Conservation (phyloP, 2,888 invertebrate genomes). For the Chrysomela aeneicollis region DNA sequence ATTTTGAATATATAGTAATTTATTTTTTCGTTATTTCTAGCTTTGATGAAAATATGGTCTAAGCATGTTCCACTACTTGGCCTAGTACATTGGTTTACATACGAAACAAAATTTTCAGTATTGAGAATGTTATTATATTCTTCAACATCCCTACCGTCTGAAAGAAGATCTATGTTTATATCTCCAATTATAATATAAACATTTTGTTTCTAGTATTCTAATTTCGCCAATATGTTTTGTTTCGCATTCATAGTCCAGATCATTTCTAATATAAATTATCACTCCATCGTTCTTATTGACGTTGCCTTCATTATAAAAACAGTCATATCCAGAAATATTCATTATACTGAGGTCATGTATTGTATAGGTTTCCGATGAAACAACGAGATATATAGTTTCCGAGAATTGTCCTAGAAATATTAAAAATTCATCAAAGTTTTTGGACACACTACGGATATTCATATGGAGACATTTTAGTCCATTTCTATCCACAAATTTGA, state of each 20-base stretch:
- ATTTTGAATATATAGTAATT: slow-evolving; percentile 10
- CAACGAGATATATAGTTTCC: background rate
- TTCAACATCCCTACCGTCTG: slow-evolving; percentile 3
- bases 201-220: background rate
- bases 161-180: background rate
- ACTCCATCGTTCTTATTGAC: slow-evolving; percentile 10
- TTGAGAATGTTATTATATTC: slow-evolving; percentile 11
- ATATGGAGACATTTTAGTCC: background rate
- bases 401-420: slow-evolving; percentile 1
- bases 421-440: slow-evolving; percentile 12
- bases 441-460: slow-evolving; percentile 9
- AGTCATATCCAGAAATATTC: slow-evolving; percentile 2
- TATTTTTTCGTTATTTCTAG: background rate
- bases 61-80: slow-evolving; percentile 9
- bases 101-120: slow-evolving; percentile 7
- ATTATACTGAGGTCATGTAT: background rate
- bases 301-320: slow-evolving; percentile 14
- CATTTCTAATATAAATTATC: background rate
- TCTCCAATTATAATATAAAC: background rate
- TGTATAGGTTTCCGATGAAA: slow-evolving; percentile 10
- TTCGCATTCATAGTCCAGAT: background rate
- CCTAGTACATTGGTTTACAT: slow-evolving; percentile 10
- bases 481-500: background rate
- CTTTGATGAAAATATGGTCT: slow-evolving; percentile 9
- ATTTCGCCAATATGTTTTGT: slow-evolving; percentile 11